Percentiles rank a stretch among this genome's conserved stretches.
Evolutionary conservation across 1,140 invertebrate species (phyloP).

Genomic region (Batillaria attramentaria): DNA sequence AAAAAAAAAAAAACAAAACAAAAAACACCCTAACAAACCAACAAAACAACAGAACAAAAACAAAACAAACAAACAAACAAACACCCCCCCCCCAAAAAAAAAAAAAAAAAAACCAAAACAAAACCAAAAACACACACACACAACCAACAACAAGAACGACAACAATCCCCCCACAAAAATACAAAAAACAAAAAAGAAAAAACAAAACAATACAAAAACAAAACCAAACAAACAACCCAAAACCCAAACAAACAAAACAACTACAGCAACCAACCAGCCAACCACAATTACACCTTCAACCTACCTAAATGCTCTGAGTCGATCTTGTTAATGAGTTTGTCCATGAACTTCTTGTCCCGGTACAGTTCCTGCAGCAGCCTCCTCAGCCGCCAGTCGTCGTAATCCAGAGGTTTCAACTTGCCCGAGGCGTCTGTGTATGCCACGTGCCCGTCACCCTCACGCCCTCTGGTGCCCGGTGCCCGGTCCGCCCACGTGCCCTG

Average conservation of each 20-base stretch:
- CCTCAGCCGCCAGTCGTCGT: conserved; percentile 52
- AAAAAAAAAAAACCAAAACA: neutral
- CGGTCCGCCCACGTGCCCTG: too few species aligned
- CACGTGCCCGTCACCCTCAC: neutral
- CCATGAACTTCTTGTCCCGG: conserved; percentile 59
- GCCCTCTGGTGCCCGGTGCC: neutral
- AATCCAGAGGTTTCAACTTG: conserved; percentile 11
- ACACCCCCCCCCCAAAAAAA: neutral
- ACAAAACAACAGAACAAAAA: neutral
- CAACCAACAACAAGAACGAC: neutral
- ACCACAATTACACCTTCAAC: too few species aligned
- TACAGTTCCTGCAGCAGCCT: conserved; percentile 57
- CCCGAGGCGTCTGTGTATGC: conserved; percentile 4
- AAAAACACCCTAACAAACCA: neutral
- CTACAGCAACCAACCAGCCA: neutral
- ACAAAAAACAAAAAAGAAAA: neutral
- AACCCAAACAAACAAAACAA: neutral
- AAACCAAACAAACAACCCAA: too few species aligned
- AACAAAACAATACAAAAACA: neutral
- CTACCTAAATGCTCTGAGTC: conserved; percentile 10
- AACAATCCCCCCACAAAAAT: too few species aligned
- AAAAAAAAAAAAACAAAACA: neutral
- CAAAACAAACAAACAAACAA: neutral
- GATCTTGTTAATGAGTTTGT: conserved; percentile 40
- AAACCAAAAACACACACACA: neutral